Percentiles rank a stretch among this genome's conserved stretches.
Conservation (phyloP, 2,797 vertebrate genomes). For the Gymnodraco acuticeps region DNA sequence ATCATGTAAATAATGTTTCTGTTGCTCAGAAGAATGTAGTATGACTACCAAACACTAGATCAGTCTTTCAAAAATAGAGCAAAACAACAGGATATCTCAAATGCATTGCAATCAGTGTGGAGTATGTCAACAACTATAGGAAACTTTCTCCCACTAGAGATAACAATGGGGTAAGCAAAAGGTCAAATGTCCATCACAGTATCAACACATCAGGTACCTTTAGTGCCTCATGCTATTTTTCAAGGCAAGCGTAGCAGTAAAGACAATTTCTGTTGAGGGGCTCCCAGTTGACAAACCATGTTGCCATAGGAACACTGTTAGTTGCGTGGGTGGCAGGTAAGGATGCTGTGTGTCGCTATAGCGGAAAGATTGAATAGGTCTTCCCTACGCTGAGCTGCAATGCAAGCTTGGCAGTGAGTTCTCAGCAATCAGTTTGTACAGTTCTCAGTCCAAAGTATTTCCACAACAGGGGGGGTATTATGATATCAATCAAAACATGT, state of each 20-base stretch:
- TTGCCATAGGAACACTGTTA: conserved; percentile 80
- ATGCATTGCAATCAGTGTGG: conserved; percentile 12
- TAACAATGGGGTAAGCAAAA: conserved; percentile 18
- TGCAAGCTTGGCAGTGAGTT: conserved; percentile 5
- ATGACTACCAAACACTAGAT: neutral
- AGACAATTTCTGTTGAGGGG: conserved; percentile 44
- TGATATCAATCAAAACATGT: conserved; percentile 19
- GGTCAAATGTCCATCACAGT: conserved; percentile 45
- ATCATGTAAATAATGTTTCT: neutral
- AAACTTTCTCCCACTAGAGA: conserved; percentile 16
- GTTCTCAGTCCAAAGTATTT: conserved; percentile 1
- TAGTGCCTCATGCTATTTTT: conserved; percentile 37
- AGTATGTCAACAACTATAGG: conserved; percentile 42
- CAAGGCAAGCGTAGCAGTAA: conserved; percentile 34
- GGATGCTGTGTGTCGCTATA: conserved; percentile 56
- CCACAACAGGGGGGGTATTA: conserved; percentile 7
- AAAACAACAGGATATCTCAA: conserved; percentile 1
- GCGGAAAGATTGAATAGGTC: conserved; percentile 61
- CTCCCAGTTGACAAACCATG: conserved; percentile 72
- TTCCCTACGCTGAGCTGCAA: conserved; percentile 18
- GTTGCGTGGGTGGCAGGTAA: conserved; percentile 75
- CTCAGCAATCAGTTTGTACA: neutral
- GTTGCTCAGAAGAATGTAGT: neutral
- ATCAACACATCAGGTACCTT: conserved; percentile 27
- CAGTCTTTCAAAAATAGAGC: conserved; percentile 10